Evolutionary conservation across 1,140 invertebrate species (phyloP), one percentile per base, ranked within the genome.

Genomic region (Pogonus chalceus): DNA sequence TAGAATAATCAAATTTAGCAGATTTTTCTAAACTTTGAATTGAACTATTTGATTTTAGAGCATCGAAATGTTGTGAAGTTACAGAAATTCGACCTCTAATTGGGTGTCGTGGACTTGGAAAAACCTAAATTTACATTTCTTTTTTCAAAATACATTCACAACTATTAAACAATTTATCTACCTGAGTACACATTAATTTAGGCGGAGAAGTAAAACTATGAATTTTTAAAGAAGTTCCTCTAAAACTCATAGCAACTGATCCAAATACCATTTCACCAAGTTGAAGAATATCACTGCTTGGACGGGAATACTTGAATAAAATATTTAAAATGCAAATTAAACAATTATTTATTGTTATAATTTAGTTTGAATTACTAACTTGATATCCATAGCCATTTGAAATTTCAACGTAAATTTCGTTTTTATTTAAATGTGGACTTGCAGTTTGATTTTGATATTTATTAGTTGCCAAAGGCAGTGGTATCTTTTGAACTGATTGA

Each of bases 201-300:
- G 77, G 72, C 20, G 88, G 87, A 35, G 80, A 78, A 61, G 82
- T 79, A 62, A 92, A 75, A 58, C 79, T 80, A 63, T 88, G 85
- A 23, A 88, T 83, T 77, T 92, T 92, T 26, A 89, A 76, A n/a
- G 87, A 84, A 4, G 86, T 81, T 43, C 88, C 90, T 63, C 82
- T 81, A 70, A 83, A 91, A 55, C 87, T 87, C 82, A 93, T 87
- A 0, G 88, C 85, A 23, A 90, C 86, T 2, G 88, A 84, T 2
- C 91, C 91, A 69, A 93, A 93, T 60, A 92, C 83, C 84, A 93
- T 88, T 78, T 93, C 91, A 58, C 87, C 85, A 58, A 93, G 71
- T 24, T 82, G 72, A 54, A 78, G 80, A 14, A 83, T 79, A 69
- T 92, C 89, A 43, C 80, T 73, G 57, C 78, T 72, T 59, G 82